phyloP scores from a whole-genome alignment of 2,888 invertebrate genomes.

The Phaonia tiefii region DNA sequence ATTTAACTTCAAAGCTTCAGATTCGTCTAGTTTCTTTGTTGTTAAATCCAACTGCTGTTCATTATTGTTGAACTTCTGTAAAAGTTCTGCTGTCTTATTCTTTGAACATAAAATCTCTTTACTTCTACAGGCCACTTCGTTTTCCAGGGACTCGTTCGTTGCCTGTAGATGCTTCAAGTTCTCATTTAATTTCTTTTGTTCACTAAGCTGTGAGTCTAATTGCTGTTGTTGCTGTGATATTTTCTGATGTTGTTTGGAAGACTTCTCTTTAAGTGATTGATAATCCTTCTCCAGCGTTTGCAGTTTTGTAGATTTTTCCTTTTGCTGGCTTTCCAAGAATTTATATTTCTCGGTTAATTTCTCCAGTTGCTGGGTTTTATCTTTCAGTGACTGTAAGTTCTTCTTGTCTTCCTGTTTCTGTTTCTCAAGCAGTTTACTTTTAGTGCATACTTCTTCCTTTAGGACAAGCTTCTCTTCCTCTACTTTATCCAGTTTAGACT shows the following conservation, averaged over 20 bases:
- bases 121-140: conserved; percentile 47
- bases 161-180: conserved; percentile 45
- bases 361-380: conserved; percentile 31
- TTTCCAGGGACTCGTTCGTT: conserved; percentile 47
- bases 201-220: conserved; percentile 21
- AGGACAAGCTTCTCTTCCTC: conserved; percentile 51
- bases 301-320: conserved; percentile 47
- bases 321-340: conserved; percentile 43
- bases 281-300: conserved; percentile 46
- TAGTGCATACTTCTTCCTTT: conserved; percentile 41
- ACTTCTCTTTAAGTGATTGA: conserved; percentile 47
- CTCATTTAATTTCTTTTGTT: conserved; percentile 47
- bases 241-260: conserved; percentile 43
- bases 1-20: conserved; percentile 47
- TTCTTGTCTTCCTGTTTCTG: conserved; percentile 51
- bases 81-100: conserved; percentile 47
- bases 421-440: conserved; percentile 44
- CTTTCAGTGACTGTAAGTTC: conserved; percentile 26
- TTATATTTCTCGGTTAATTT: conserved; percentile 43
- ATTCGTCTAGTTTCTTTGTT: conserved; percentile 59
- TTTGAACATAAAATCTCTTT: conserved; percentile 47
- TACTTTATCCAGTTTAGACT: conserved; percentile 26
- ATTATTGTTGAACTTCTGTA: conserved; percentile 15
- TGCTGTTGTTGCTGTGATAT: conserved; percentile 31
- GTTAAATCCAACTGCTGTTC: conserved; percentile 54